phyloP scores from a whole-genome alignment of 2,113 vertebrate genomes.

The Corvus moneduloides region DNA sequence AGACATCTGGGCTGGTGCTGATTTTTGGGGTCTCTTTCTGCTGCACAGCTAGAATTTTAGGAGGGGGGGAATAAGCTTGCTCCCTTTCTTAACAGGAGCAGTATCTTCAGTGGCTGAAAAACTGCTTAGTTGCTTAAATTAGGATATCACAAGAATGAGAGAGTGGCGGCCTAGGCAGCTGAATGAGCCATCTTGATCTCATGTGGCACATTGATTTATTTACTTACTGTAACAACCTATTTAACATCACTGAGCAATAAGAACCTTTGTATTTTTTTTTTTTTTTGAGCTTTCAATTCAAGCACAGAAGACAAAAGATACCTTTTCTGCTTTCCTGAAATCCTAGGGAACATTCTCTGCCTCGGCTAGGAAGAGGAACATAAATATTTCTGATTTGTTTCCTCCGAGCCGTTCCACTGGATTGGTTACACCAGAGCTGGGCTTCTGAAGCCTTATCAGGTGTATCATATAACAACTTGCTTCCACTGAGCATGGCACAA shows the following conservation, averaged over 20 bases:
- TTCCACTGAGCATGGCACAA: background rate
- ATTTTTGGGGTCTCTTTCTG: background rate
- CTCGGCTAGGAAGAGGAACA: rapidly evolving
- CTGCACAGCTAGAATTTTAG: background rate
- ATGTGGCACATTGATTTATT: background rate
- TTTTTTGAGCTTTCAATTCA: background rate
- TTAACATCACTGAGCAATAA: background rate
- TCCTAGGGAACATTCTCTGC: background rate
- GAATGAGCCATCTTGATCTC: background rate
- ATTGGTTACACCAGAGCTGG: background rate
- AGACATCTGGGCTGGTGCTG: background rate
- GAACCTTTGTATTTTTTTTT: background rate
- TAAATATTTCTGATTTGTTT: background rate
- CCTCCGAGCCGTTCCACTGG: background rate
- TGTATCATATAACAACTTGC: background rate
- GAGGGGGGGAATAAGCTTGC: background rate
- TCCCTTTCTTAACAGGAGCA: background rate
- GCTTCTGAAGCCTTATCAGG: background rate
- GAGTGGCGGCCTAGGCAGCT: background rate
- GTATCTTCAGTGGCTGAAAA: background rate
- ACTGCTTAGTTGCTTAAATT: background rate
- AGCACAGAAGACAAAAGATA: background rate
- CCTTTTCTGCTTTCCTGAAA: background rate
- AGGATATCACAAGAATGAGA: background rate
- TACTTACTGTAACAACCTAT: background rate